Evolutionary conservation across 2,888 invertebrate genomes (phyloP).

Genomic region (Chloromyia formosa): DNA sequence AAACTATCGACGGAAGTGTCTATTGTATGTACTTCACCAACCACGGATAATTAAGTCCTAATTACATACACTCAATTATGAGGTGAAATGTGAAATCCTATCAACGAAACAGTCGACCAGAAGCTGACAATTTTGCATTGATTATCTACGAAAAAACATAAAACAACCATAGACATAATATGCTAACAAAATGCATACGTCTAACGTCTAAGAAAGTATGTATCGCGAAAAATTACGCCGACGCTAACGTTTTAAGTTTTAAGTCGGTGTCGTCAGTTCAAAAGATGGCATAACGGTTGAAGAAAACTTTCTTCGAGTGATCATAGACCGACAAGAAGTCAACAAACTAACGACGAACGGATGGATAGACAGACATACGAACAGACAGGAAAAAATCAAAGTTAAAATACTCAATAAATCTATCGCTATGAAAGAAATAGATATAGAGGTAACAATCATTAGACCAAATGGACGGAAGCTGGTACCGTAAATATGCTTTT

Average conservation of each 20-base stretch:
- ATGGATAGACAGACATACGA: not conserved
- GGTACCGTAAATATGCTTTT: constrained; percentile 1
- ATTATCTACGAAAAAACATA: constrained; percentile 23
- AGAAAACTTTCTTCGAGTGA: constrained; percentile 16
- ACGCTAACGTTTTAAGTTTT: constrained; percentile 1
- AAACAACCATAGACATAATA: not conserved
- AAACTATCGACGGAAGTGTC: constrained; percentile 20
- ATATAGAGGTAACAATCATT: not conserved
- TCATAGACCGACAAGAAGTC: too few species aligned
- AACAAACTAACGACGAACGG: too few species aligned
- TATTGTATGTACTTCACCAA: not conserved
- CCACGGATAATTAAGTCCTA: constrained; percentile 19
- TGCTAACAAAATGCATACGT: too few species aligned
- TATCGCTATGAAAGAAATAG: not conserved
- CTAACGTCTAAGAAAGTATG: too few species aligned
- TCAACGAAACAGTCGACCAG: not conserved
- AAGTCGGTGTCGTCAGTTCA: too few species aligned
- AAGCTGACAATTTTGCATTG: constrained; percentile 24
- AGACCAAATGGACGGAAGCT: constrained; percentile 18
- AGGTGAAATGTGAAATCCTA: not conserved
- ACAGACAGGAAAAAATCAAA: constrained; percentile 28
- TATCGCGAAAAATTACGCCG: not conserved
- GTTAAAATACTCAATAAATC: constrained; percentile 31
- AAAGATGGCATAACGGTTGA: constrained; percentile 4
- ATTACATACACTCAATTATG: not conserved